Evolutionary conservation across 2,113 vertebrate species (phyloP).

Genomic region (Tinamus guttatus): DNA sequence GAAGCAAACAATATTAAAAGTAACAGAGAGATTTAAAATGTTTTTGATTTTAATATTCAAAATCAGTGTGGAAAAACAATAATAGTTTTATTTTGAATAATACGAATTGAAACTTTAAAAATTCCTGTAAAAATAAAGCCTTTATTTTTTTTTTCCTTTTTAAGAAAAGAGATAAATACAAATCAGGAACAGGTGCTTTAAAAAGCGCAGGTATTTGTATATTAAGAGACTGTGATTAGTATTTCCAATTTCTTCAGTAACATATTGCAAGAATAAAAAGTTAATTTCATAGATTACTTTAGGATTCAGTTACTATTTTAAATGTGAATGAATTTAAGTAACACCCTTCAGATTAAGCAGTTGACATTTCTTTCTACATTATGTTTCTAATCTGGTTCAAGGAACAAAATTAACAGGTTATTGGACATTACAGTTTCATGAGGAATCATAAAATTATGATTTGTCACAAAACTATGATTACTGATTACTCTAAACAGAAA

Average conservation of each 20-base stretch:
- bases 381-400: neutral
- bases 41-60: neutral
- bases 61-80: neutral
- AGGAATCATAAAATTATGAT: neutral
- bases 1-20: neutral
- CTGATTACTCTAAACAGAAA: neutral
- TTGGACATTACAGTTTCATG: neutral
- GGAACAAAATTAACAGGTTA: neutral
- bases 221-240: neutral
- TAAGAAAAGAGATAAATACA: neutral
- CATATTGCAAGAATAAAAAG: neutral
- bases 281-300: neutral
- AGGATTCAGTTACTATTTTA: neutral
- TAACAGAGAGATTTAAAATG: neutral
- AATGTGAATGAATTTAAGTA: neutral
- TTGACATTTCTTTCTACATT: neutral
- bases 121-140: neutral
- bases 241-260: neutral
- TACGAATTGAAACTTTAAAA: neutral
- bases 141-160: neutral
- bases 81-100: neutral
- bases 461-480: neutral
- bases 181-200: too few relatives aligned
- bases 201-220: neutral
- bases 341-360: neutral